phyloP scores from a whole-genome alignment of 2,888 invertebrate species.

The Andrena dorsata region DNA sequence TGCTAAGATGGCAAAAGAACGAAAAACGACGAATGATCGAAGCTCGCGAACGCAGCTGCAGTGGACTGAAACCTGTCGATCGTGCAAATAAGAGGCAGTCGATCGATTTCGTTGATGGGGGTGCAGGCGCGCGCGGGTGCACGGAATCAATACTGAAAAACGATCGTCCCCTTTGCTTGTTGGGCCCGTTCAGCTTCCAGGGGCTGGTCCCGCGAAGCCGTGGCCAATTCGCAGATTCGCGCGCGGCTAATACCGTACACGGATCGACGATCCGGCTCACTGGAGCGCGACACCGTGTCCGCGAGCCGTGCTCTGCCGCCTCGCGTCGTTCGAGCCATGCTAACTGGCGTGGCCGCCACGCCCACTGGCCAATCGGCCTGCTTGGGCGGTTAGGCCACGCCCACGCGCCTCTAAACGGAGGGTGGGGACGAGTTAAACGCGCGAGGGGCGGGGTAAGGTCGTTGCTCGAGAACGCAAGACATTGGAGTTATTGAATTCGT shows the following conservation, averaged over 20 bases:
- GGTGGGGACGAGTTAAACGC: background rate
- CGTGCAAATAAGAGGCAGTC: background rate
- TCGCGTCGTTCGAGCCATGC: background rate
- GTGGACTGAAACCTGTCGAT: too few relatives aligned
- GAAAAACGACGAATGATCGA: too few relatives aligned
- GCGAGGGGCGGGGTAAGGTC: constrained; percentile 2
- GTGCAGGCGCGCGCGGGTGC: background rate
- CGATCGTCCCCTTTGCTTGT: background rate
- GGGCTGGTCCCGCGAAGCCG: constrained; percentile 24
- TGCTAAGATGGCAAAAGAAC: too few relatives aligned
- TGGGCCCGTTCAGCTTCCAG: background rate
- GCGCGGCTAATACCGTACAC: constrained; percentile 14
- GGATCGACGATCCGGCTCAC: constrained; percentile 41
- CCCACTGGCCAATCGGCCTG: constrained; percentile 24
- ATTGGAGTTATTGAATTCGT: constrained; percentile 51
- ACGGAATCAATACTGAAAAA: constrained; percentile 19
- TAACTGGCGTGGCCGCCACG: background rate
- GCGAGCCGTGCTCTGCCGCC: background rate
- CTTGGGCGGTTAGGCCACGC: background rate
- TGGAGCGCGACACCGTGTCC: constrained; percentile 31
- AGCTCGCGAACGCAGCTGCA: too few relatives aligned
- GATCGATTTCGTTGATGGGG: constrained; percentile 16
- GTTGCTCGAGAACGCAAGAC: constrained; percentile 24
- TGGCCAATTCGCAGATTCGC: constrained; percentile 19
- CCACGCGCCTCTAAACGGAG: background rate